Evolutionary conservation across 2,797 vertebrate genomes (phyloP), one percentile per base, ranked within the genome.

Genomic region (Semaprochilodus insignis): DNA sequence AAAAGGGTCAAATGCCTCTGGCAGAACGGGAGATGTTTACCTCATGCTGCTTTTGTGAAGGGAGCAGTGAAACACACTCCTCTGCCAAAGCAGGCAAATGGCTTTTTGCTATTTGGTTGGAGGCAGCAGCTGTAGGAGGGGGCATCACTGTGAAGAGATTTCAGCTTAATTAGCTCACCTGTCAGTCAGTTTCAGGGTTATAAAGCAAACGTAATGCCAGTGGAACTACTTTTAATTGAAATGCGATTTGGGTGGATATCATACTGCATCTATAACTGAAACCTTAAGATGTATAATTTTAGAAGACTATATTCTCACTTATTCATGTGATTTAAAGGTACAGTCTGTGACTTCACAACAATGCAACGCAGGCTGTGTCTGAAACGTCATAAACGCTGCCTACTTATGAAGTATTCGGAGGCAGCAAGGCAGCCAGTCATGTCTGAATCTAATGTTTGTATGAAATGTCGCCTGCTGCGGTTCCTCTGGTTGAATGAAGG

Each of bases 1-100:
- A 89, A 90, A 62, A 23, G 1, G 40, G 67, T 87, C 81, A 70
- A 78, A 72, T 78, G 72, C 84, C 73, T 48, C 74, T 25, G 70
- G 85, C 67, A 80, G 65, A 82, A 48, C 54, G 31, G 54, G 73
- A 74, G 70, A 48, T 77, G 8, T 86, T 85, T 60, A 86, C 51
- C 36, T 51, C 16, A 60, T 44, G 57, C 55, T 62, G 44, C 74
- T 72, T 77, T 74, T 73, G 57, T 70, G 62, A 52, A 55, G 57
- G 59, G 21, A 62, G 70, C 23, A 19, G 25, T 54, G 70, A 72
- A 72, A 23, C 27, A 15, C 13, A 34, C 21, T 13, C 1, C 36
- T n/a, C 67, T 71, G 67, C 67, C 67, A 71, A 48, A 51, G 44
- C 40, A 71, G n/a, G n/a, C 40, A 71, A 71, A 71, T 25, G 44